Base-by-base conservation (phyloP, 2,888 invertebrate genomes). In the Eulithis testata region DNA sequence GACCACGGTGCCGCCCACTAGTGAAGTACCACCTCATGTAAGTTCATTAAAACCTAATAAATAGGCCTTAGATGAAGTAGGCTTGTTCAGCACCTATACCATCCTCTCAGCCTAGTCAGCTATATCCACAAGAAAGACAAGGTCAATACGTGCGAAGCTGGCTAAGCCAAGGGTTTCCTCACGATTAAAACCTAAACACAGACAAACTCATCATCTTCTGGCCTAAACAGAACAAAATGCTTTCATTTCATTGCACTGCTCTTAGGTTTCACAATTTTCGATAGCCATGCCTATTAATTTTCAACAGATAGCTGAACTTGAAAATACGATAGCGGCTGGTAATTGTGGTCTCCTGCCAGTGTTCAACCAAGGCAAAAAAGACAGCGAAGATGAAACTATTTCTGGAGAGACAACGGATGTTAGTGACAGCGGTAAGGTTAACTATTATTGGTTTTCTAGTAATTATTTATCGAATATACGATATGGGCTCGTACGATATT, bases 291-390 rank as follows among this genome's bases (percentile, higher is more conserved):
- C 6, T 31, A 44, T 21, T 27, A 37, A 36, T 54, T 11, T 53
- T 14, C 45, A 40, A 27, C 60, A 73, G 73, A 72, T 73, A 27
- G 57, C 87, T 77, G 95, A 87, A 76, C 74, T 84, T 60, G 93
- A 94, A 74, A 84, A 92, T 11, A 72, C 86, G 2, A 94, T 95
- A 14, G 95, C 95, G 5, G 80, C 92, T 60, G 96, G 96, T 5
- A 96, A 96, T 79, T 95, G 95, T 68, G 94, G 94, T 44, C 86
- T 96, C 63, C 81, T 96, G 71, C 96, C 96, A 0, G 86, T 96
- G 27, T 96, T 96, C 81, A 84, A 86, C 61, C 71, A 79, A 6
- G 63, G 44, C 36, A 53, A 31, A 7, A 12, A 36, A 7, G 55
- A 89, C 4, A 89, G 89, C 51, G 81, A 85, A 1, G 81, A 76